Conservation (phyloP, 2,797 vertebrate genomes). For the Echiichthys vipera region DNA sequence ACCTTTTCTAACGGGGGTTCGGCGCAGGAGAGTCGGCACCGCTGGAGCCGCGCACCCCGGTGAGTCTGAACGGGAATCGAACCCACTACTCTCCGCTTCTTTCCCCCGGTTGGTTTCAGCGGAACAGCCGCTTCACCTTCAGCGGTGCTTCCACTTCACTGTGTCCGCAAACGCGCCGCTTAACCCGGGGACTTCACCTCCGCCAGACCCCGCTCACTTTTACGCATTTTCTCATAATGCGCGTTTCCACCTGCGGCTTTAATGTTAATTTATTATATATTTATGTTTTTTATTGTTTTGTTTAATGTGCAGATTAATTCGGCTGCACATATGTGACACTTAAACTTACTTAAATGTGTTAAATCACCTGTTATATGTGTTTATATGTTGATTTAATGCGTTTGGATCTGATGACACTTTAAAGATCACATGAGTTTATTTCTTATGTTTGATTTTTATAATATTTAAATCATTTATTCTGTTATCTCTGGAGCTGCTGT, state of each 20-base stretch:
- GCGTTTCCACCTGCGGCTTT: fast-evolving
- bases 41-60: neutral
- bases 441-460: too few relatives aligned
- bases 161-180: neutral
- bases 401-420: neutral
- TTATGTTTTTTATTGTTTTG: fast-evolving
- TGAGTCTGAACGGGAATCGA: neutral
- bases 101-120: neutral
- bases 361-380: neutral
- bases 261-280: fast-evolving
- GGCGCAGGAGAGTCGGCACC: neutral
- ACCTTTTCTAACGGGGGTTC: neutral
- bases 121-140: neutral
- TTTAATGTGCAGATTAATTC: fast-evolving
- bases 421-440: too few relatives aligned
- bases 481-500: too few relatives aligned
- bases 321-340: fast-evolving
- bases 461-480: too few relatives aligned
- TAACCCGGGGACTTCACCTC: fast-evolving
- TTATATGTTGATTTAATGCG: neutral
- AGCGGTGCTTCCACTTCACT: neutral
- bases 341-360: neutral
- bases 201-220: neutral
- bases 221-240: fast-evolving
- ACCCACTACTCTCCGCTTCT: fast-evolving